Percentiles rank a stretch among this genome's conserved stretches.
Conservation (phyloP, 2,113 vertebrate genomes). For the Galbula dea region DNA sequence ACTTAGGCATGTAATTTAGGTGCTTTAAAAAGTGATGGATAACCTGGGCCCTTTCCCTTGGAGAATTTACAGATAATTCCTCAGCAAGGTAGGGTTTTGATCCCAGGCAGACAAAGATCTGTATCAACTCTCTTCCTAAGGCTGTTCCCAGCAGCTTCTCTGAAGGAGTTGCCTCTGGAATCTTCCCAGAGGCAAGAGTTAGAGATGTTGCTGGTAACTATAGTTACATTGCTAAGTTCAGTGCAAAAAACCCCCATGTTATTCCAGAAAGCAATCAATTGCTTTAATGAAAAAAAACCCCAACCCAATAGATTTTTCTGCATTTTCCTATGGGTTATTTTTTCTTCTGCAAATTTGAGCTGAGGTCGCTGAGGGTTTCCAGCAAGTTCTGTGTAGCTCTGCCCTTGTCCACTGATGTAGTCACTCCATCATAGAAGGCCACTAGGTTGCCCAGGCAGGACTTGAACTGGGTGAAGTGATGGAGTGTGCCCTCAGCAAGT, state of each 20-base stretch:
- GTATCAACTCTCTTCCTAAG: neutral
- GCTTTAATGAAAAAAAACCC: conserved; percentile 36
- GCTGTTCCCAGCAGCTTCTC: conserved; percentile 31
- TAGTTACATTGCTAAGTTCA: conserved; percentile 65
- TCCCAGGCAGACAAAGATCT: neutral
- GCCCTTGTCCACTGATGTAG: too few species aligned
- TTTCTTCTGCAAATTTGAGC: conserved; percentile 10
- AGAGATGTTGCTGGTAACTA: conserved; percentile 61
- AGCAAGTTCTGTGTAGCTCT: too few species aligned
- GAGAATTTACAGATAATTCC: neutral
- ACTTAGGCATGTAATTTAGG: neutral
- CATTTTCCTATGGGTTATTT: neutral
- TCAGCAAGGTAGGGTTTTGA: neutral
- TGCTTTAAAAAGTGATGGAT: neutral
- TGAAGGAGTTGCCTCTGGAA: conserved; percentile 22
- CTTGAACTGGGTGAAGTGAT: too few species aligned
- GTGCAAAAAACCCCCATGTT: conserved; percentile 48
- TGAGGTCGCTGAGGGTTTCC: neutral
- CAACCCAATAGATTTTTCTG: neutral
- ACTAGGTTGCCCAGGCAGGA: neutral
- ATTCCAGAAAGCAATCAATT: conserved; percentile 40
- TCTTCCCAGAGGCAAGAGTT: conserved; percentile 36
- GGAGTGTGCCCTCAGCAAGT: too few species aligned
- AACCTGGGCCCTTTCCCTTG: neutral
- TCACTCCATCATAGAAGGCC: neutral